These are phyloP conservation scores for Ptilonorhynchus violaceus DNA, from an alignment of 2,113 vertebrate species.

Conservation along the genomic window DNA sequence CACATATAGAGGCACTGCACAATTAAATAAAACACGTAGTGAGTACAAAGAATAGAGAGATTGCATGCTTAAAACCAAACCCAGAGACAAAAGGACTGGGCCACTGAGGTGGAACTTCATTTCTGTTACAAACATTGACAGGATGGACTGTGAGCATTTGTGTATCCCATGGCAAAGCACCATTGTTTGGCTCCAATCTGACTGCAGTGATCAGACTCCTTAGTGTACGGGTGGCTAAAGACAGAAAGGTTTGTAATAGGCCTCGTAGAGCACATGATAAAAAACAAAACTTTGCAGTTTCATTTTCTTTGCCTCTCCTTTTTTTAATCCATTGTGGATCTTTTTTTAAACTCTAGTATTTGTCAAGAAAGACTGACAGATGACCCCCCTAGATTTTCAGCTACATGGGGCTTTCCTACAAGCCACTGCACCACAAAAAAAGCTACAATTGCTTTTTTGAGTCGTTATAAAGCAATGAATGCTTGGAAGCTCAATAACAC, in stretches of 20 bases:
- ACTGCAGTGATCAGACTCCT: background rate
- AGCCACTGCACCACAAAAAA: background rate
- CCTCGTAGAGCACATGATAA: accelerated
- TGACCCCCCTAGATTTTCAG: background rate
- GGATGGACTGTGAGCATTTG: background rate
- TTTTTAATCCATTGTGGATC: background rate
- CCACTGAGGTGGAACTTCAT: background rate
- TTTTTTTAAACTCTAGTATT: background rate
- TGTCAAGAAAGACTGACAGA: background rate
- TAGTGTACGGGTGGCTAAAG: accelerated
- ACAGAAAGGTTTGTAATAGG: background rate
- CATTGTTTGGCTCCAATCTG: too few species aligned
- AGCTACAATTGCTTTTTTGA: accelerated
- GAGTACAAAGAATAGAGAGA: background rate
- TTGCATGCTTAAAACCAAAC: accelerated
- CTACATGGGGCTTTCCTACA: background rate
- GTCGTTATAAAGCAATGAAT: background rate
- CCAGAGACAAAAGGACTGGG: background rate
- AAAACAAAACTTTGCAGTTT: background rate
- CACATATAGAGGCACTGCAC: background rate
- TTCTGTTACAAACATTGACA: background rate
- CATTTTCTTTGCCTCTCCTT: background rate
- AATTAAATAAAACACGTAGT: background rate
- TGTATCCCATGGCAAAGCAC: background rate
- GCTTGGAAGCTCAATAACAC: background rate